phyloP scores from a whole-genome alignment of 2,888 invertebrate genomes.

The Galeruca laticollis region DNA sequence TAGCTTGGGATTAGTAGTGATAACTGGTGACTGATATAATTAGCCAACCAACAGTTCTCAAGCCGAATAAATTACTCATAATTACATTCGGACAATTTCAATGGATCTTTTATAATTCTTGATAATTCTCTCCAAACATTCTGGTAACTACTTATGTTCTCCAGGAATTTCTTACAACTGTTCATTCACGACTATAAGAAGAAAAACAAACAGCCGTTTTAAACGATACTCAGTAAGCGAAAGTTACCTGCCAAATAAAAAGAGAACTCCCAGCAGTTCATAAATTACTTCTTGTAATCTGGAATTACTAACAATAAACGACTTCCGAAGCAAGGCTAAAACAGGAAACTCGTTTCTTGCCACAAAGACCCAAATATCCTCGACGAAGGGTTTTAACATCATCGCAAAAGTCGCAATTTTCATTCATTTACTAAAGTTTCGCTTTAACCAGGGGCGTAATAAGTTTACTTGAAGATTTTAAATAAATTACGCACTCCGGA shows the following conservation, averaged over 20 bases:
- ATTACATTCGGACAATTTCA: too few relatives aligned
- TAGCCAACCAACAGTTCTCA: too few relatives aligned
- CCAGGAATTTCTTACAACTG: too few relatives aligned
- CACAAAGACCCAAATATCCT: conserved; percentile 32
- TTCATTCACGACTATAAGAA: too few relatives aligned
- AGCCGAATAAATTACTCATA: too few relatives aligned
- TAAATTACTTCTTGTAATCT: conserved; percentile 26
- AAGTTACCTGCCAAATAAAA: conserved; percentile 15
- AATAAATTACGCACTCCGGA: background rate
- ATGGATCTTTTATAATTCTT: too few relatives aligned
- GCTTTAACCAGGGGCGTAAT: conserved; percentile 6
- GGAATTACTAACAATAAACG: conserved; percentile 33
- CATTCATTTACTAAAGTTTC: conserved; percentile 16
- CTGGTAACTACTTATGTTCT: too few relatives aligned
- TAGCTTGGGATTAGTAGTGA: too few relatives aligned
- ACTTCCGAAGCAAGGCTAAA: conserved; percentile 30
- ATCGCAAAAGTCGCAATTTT: conserved; percentile 27
- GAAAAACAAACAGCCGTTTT: too few relatives aligned
- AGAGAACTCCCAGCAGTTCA: conserved; percentile 19
- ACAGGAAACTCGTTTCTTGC: conserved; percentile 37
- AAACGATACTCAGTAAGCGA: background rate
- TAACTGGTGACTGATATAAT: too few relatives aligned
- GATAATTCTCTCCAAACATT: too few relatives aligned
- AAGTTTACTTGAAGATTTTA: background rate
- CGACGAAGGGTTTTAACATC: conserved; percentile 30